phyloP scores from a whole-genome alignment of 2,797 vertebrate species.

The Hemitrygon akajei region DNA sequence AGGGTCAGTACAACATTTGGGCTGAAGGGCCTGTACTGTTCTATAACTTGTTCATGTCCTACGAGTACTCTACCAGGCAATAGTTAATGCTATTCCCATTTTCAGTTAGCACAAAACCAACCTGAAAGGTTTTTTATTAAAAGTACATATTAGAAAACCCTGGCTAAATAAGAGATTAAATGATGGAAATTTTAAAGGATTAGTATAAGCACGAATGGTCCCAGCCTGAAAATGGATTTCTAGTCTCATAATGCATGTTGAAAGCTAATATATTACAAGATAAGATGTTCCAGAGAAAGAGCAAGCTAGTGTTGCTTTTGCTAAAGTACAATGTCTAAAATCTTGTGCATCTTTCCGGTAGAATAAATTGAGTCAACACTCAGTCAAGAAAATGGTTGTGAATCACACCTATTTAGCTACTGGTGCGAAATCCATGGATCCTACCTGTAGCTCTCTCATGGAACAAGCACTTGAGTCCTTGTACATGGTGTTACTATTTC shows the following conservation, averaged over 20 bases:
- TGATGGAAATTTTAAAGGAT: not conserved
- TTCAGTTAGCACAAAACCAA: not conserved
- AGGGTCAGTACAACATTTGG: no score
- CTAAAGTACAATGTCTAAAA: not conserved
- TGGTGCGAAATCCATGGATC: not conserved
- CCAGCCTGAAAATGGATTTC: not conserved
- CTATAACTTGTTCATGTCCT: not conserved
- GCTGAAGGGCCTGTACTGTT: no score
- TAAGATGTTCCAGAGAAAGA: not conserved
- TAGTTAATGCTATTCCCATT: not conserved
- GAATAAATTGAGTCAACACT: not conserved
- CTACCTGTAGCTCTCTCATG: no score
- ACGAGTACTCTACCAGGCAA: not conserved
- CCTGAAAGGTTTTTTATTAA: not conserved
- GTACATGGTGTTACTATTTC: no score
- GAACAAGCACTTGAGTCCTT: not conserved
- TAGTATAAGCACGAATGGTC: not conserved
- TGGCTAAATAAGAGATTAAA: constrained; percentile 16
- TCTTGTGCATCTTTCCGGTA: not conserved
- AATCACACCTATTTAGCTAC: not conserved
- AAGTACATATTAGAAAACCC: not conserved
- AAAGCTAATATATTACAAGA: not conserved
- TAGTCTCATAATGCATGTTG: not conserved
- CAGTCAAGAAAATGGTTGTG: not conserved
- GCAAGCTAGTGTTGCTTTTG: not conserved